phyloP scores from a whole-genome alignment of 2,888 invertebrate genomes.

The Thumatha senex region DNA sequence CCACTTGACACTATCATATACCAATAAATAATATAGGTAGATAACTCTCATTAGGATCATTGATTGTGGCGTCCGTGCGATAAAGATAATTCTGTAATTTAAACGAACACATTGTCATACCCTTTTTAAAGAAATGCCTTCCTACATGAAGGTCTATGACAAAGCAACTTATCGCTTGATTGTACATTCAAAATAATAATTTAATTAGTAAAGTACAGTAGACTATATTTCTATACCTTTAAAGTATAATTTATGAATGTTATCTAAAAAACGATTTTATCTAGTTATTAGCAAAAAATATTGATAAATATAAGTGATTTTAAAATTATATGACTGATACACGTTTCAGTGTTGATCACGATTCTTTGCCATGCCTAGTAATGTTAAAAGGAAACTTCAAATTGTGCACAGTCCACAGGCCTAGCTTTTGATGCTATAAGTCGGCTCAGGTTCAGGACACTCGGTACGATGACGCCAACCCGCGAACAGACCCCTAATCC shows the following conservation, averaged over 20 bases:
- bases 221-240: not conserved
- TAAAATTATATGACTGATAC: not conserved
- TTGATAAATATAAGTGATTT: not conserved
- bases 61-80: not conserved
- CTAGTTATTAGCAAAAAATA: not conserved
- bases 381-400: not conserved
- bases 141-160: not conserved
- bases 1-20: not conserved
- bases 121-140: not conserved
- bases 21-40: not conserved
- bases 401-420: too few relatives aligned
- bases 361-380: not conserved
- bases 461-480: too few relatives aligned
- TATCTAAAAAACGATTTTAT: not conserved
- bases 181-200: not conserved
- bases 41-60: not conserved
- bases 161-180: not conserved
- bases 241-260: not conserved
- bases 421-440: too few relatives aligned
- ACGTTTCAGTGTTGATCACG: not conserved
- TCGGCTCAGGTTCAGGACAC: too few relatives aligned
- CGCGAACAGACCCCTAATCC: too few relatives aligned
- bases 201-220: not conserved
- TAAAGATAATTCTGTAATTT: not conserved
- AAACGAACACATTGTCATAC: not conserved